Percentiles rank a stretch among this genome's conserved stretches.
These are phyloP conservation scores for Sussaba pulchella DNA, from an alignment of 2,888 invertebrate species.

Conservation along the genomic window DNA sequence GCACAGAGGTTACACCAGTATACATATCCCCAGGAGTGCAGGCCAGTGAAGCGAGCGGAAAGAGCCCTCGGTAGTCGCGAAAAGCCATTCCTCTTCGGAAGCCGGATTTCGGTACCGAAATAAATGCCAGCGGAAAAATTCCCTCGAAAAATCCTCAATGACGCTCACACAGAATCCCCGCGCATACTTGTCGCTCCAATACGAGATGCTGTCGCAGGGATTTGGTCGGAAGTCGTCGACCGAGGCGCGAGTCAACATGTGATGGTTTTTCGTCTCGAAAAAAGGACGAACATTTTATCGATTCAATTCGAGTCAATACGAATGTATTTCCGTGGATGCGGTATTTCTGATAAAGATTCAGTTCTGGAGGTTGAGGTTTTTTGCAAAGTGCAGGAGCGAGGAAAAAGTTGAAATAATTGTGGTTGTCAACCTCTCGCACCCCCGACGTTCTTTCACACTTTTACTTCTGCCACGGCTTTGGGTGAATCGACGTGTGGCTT, in stretches of 20 bases:
- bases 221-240: constrained; percentile 12
- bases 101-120: constrained; percentile 3
- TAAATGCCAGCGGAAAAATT: constrained; percentile 38
- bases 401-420: constrained; percentile 35
- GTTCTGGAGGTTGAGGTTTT: not conserved
- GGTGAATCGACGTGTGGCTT: constrained; percentile 51
- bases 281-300: constrained; percentile 12
- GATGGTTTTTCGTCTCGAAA: constrained; percentile 7
- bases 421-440: constrained; percentile 27
- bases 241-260: constrained; percentile 18
- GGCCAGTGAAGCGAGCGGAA: constrained; percentile 19
- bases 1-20: constrained; percentile 33
- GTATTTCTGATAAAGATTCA: constrained; percentile 21
- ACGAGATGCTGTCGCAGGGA: constrained; percentile 16
- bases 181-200: constrained; percentile 8
- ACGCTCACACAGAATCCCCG: constrained; percentile 16
- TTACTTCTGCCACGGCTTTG: constrained; percentile 28
- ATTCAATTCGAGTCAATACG: constrained; percentile 19
- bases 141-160: constrained; percentile 47
- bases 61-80: constrained; percentile 20
- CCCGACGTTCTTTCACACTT: constrained; percentile 21
- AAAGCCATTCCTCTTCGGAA: constrained; percentile 40
- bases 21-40: constrained; percentile 44
- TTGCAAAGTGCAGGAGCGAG: not conserved
- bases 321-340: constrained; percentile 5